Conservation (phyloP, 2,797 vertebrate genomes). For the Alcedo atthis region DNA sequence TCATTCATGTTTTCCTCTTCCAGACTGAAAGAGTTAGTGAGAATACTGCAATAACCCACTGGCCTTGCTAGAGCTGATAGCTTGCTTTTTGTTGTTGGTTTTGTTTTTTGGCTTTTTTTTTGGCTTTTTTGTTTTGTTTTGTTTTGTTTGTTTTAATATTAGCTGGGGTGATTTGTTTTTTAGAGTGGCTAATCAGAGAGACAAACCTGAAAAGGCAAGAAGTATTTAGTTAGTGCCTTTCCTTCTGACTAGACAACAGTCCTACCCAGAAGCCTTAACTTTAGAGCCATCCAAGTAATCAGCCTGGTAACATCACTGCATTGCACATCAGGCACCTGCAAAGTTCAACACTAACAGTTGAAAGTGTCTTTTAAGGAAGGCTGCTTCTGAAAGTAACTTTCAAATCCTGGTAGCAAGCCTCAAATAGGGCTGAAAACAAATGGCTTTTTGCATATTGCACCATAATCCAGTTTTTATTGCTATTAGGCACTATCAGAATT, state of each 20-base stretch:
- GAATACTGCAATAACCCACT: background rate
- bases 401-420: background rate
- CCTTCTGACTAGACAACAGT: conserved; percentile 16
- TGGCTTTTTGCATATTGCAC: background rate
- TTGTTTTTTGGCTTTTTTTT: background rate
- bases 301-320: background rate
- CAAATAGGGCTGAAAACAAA: background rate
- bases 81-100: background rate
- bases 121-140: background rate
- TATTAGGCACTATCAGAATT: background rate
- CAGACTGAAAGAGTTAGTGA: background rate
- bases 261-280: conserved; percentile 35
- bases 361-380: conserved; percentile 50
- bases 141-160: background rate
- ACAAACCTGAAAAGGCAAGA: conserved; percentile 45
- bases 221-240: conserved; percentile 43
- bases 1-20: background rate
- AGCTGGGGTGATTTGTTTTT: background rate
- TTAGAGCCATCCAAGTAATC: conserved; percentile 1
- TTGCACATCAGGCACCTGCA: conserved; percentile 41
- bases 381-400: conserved; percentile 22
- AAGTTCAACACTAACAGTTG: background rate
- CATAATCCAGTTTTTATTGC: background rate
- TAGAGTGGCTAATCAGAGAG: conserved; percentile 32
- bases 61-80: background rate